A percentile compares a stretch with the other conserved stretches of the same genome.
phyloP scores from a whole-genome alignment of 1,140 invertebrate species.

The Portunus trituberculatus region DNA sequence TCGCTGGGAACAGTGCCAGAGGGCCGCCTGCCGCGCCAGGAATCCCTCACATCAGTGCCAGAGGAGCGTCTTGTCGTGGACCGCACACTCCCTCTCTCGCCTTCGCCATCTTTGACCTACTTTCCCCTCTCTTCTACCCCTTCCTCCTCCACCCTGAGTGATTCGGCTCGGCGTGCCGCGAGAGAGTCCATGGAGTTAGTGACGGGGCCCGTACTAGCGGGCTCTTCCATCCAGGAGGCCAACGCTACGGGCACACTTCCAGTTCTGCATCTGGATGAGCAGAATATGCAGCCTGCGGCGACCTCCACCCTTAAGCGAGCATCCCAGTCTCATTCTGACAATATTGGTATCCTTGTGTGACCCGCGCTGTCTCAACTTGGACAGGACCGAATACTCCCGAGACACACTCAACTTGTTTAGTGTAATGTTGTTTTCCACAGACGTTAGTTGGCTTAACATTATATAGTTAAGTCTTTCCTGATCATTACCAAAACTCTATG shows the following conservation, averaged over 20 bases:
- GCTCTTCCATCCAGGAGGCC: conserved; percentile 71
- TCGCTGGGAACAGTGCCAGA: conserved; percentile 74
- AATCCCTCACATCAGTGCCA: conserved; percentile 74
- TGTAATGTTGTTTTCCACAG: background rate
- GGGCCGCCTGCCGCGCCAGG: conserved; percentile 72
- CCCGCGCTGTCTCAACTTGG: background rate
- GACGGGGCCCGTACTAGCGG: conserved; percentile 73
- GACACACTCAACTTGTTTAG: background rate
- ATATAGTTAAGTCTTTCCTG: background rate
- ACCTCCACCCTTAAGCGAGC: conserved; percentile 75
- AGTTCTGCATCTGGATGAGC: conserved; percentile 28
- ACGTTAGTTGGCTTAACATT: too few species aligned
- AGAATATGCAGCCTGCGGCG: conserved; percentile 52
- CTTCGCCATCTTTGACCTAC: conserved; percentile 72
- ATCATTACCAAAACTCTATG: too few species aligned
- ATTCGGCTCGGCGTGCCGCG: conserved; percentile 38
- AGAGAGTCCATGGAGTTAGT: conserved; percentile 74
- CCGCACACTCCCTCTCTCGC: conserved; percentile 73
- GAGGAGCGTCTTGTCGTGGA: conserved; percentile 75
- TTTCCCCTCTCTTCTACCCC: conserved; percentile 61
- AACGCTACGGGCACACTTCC: conserved; percentile 60
- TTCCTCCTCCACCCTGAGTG: conserved; percentile 48
- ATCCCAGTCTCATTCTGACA: conserved; percentile 51
- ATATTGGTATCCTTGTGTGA: conserved; percentile 58
- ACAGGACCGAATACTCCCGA: background rate